Percentiles rank a stretch among this genome's conserved stretches.
Conservation (phyloP, 2,113 vertebrate genomes). For the Chamaetylas fuelleborni region DNA sequence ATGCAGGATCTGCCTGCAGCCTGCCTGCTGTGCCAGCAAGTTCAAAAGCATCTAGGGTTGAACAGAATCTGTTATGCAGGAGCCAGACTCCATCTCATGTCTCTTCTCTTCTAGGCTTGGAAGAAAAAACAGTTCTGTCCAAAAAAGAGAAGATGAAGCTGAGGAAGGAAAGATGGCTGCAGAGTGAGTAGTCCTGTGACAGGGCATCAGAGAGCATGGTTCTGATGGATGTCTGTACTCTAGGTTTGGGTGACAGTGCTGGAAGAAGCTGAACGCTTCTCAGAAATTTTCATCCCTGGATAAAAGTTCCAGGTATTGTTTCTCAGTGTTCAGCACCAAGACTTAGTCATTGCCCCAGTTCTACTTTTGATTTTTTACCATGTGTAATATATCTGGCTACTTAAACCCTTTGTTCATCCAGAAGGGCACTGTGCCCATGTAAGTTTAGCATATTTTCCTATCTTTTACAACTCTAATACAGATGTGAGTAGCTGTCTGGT, state of each 20-base stretch:
- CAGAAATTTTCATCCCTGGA: neutral
- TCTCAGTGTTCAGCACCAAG: neutral
- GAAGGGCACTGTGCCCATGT: neutral
- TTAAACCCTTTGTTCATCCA: neutral
- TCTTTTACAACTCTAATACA: neutral
- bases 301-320: neutral
- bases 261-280: neutral
- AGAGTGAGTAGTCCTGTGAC: constrained; percentile 78
- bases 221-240: neutral
- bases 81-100: neutral
- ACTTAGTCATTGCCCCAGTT: neutral
- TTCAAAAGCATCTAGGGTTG: neutral
- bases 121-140: constrained; percentile 73
- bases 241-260: neutral
- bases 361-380: neutral
- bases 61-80: neutral
- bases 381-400: neutral
- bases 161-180: constrained; percentile 85
- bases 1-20: neutral
- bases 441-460: neutral
- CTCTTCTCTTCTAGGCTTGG: constrained; percentile 65
- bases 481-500: neutral
- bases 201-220: rapidly evolving
- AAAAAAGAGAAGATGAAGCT: constrained; percentile 93
- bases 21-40: neutral